A percentile compares a stretch with the other conserved stretches of the same genome.
phyloP scores from a whole-genome alignment of 2,113 vertebrate genomes.

The Podiceps cristatus region DNA sequence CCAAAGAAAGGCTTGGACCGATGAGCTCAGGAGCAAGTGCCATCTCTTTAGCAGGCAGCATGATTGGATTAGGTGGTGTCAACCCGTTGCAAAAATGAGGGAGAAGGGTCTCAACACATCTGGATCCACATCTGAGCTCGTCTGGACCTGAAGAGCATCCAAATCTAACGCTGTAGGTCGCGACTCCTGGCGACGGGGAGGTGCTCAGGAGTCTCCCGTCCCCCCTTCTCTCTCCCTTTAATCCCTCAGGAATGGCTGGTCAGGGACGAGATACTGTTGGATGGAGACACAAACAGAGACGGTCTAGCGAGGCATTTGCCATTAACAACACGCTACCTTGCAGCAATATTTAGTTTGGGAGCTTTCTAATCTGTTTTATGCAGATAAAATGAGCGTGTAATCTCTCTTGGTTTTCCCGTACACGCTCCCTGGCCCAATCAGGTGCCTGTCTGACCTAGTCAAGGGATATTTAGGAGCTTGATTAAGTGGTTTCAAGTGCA shows the following conservation, averaged over 20 bases:
- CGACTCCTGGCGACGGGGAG: fast-evolving
- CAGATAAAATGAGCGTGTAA: not conserved
- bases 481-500: conserved; percentile 1
- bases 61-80: not conserved
- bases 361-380: not conserved
- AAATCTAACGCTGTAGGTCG: fast-evolving
- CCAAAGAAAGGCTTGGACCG: not conserved
- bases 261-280: not conserved
- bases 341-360: not conserved
- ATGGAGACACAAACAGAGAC: not conserved
- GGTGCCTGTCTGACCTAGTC: not conserved
- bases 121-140: not conserved
- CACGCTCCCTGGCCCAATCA: not conserved
- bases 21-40: not conserved
- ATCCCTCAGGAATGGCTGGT: not conserved
- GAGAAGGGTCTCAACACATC: not conserved
- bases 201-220: not conserved
- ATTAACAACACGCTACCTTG: not conserved
- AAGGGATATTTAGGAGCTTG: not conserved
- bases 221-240: not conserved
- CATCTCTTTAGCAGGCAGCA: fast-evolving
- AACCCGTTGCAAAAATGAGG: not conserved
- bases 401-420: not conserved
- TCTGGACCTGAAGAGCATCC: not conserved
- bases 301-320: not conserved